These are phyloP conservation scores for Drosophila rufa DNA, from an alignment of 1,140 invertebrate genomes.

Conservation along the genomic window DNA sequence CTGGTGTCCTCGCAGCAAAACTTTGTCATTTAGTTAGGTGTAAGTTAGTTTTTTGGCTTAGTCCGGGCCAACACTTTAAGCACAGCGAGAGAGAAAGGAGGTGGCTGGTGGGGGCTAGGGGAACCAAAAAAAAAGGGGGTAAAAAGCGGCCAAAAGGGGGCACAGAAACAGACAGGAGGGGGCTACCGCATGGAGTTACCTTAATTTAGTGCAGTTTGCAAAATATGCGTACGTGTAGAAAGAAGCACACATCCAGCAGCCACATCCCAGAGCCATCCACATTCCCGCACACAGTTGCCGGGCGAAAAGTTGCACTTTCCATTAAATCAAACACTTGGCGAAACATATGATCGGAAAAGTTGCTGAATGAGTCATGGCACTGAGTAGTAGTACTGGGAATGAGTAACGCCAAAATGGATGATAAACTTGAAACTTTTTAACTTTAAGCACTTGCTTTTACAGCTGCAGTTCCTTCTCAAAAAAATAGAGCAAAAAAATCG, in stretches of 20 bases:
- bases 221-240: constrained; percentile 76
- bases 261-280: not conserved
- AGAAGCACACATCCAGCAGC: not conserved
- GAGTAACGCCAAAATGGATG: constrained; percentile 19
- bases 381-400: constrained; percentile 7
- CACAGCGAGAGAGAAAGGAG: constrained; percentile 18
- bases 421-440: constrained; percentile 24
- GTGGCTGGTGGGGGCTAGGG: not conserved
- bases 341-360: constrained; percentile 49
- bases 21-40: constrained; percentile 81
- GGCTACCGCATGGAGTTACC: constrained; percentile 51
- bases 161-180: not conserved
- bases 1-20: constrained; percentile 41
- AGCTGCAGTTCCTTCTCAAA: constrained; percentile 2
- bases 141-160: not conserved
- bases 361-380: constrained; percentile 33
- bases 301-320: constrained; percentile 35
- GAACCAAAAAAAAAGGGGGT: not conserved
- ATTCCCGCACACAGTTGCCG: not conserved
- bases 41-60: constrained; percentile 81
- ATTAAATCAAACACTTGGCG: constrained; percentile 49
- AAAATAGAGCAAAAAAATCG: not conserved
- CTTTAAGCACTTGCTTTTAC: constrained; percentile 25
- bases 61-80: constrained; percentile 72
- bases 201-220: constrained; percentile 78